Conservation (phyloP, 1,140 invertebrate species). For the Eueides isabella region DNA sequence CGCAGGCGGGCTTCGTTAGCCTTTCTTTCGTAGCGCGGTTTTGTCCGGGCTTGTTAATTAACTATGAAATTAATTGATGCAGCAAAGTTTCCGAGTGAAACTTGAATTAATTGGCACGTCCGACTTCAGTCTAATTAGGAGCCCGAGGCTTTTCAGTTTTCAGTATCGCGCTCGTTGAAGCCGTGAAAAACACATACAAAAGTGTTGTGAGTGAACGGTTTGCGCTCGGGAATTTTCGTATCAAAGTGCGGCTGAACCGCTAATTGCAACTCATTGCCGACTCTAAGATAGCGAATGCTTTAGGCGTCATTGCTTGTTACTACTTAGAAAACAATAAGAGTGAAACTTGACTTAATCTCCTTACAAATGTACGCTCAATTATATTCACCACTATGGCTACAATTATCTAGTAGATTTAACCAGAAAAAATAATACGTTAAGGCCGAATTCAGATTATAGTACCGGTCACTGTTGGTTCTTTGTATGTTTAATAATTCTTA, state of each 20-base stretch:
- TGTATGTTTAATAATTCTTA: too few species aligned
- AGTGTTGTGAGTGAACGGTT: conserved; percentile 75
- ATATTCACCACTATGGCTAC: not conserved
- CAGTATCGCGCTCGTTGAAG: conserved; percentile 71
- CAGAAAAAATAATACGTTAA: too few species aligned
- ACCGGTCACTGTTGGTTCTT: too few species aligned
- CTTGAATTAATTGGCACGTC: conserved; percentile 82
- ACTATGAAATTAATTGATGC: conserved; percentile 82
- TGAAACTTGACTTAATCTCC: not conserved
- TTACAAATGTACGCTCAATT: not conserved
- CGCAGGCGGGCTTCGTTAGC: conserved; percentile 74
- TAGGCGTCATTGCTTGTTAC: conserved; percentile 21
- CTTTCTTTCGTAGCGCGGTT: conserved; percentile 77
- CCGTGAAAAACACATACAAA: conserved; percentile 80
- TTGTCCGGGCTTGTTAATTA: conserved; percentile 79
- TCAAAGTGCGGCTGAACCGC: conserved; percentile 56
- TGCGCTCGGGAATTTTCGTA: conserved; percentile 62
- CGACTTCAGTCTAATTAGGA: conserved; percentile 81
- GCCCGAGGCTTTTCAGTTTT: conserved; percentile 76
- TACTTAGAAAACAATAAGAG: conserved; percentile 23
- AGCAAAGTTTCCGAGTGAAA: conserved; percentile 81
- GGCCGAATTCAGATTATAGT: too few species aligned
- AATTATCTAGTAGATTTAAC: not conserved
- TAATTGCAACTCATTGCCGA: conserved; percentile 56
- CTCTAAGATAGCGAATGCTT: conserved; percentile 35